A percentile compares a stretch with the other conserved stretches of the same genome.
Conservation (phyloP, 2,797 vertebrate genomes). For the Amniataba percoides region DNA sequence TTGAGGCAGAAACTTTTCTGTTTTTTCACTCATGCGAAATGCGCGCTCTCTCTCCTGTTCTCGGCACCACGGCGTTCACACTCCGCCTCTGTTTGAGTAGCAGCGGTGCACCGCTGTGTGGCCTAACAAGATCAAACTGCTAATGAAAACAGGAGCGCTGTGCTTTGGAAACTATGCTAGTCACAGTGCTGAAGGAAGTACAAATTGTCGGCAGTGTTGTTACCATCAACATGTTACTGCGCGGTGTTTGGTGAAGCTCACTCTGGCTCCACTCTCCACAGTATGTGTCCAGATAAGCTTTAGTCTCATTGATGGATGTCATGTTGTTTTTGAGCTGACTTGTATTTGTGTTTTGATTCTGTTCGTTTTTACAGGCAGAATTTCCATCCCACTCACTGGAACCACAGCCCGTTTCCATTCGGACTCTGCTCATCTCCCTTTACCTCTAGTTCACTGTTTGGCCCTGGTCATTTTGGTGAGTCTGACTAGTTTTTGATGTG, state of each 20-base stretch:
- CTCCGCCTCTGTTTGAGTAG: too few relatives aligned
- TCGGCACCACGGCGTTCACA: too few relatives aligned
- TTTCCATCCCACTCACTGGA: conserved; percentile 65
- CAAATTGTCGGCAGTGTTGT: neutral
- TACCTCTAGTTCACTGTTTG: conserved; percentile 82
- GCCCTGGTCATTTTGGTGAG: conserved; percentile 91
- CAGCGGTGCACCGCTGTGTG: too few relatives aligned
- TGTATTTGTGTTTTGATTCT: neutral
- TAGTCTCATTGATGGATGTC: neutral
- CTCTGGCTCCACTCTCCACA: neutral
- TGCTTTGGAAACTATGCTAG: neutral
- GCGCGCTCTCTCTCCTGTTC: too few relatives aligned
- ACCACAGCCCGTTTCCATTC: conserved; percentile 76
- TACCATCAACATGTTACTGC: neutral
- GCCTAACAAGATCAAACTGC: too few relatives aligned
- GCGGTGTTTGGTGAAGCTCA: too few relatives aligned
- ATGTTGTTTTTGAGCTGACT: neutral
- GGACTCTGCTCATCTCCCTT: conserved; percentile 79
- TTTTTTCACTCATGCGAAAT: too few relatives aligned
- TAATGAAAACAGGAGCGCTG: neutral
- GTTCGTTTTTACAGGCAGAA: conserved; percentile 58
- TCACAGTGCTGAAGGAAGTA: neutral
- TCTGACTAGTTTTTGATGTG: conserved; percentile 12
- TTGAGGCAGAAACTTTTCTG: too few relatives aligned
- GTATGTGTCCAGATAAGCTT: neutral